Base-by-base conservation (phyloP, 2,888 invertebrate species). In the Nephrotoma appendiculata region DNA sequence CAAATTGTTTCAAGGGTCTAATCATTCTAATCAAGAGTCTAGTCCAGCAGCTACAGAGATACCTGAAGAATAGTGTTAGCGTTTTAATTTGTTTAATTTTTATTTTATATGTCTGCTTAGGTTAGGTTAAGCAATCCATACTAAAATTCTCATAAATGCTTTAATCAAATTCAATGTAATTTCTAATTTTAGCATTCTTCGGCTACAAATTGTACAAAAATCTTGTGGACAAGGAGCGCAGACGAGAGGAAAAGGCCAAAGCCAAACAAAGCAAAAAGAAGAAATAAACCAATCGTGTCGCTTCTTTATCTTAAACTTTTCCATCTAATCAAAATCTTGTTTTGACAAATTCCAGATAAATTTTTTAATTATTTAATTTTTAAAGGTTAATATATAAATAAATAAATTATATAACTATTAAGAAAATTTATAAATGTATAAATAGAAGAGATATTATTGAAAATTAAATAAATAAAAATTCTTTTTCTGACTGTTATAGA, bases 181-280 rank as follows among this genome's bases (percentile, higher is more conserved):
- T 45, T 86, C 89, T 89, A 88, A 87, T 95, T 95, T 7, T 94
- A 97, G 97, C 95, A 87, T 96, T 97, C 92, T 96, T 97, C 92
- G 95, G 96, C 88, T 97, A 96, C 92, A 97, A 96, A 91, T 92
- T 98, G 86, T 96, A 96, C 92, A 95, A 94, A 91, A 96, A 96
- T 87, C 92, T 97, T 88, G 94, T 94, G 89, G 96, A 96, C 42
- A 96, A 96, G 89, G 95, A 97, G 89, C 92, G 92, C 87, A 95
- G 95, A 89, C 93, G 94, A 88, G 96, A 97, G 90, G 96, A 97
- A 89, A 97, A 97, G 92, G 95, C 94, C 90, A 96, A 95, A 90
- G 92, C 94, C 87, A 97, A 96, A 90, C 95, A 96, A 89, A 93
- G 95, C 91, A 96, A 96, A 90, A 97, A 96, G 93, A 96, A 95